phyloP scores from a whole-genome alignment of 2,888 invertebrate species.

The Lochmaea capreae region DNA sequence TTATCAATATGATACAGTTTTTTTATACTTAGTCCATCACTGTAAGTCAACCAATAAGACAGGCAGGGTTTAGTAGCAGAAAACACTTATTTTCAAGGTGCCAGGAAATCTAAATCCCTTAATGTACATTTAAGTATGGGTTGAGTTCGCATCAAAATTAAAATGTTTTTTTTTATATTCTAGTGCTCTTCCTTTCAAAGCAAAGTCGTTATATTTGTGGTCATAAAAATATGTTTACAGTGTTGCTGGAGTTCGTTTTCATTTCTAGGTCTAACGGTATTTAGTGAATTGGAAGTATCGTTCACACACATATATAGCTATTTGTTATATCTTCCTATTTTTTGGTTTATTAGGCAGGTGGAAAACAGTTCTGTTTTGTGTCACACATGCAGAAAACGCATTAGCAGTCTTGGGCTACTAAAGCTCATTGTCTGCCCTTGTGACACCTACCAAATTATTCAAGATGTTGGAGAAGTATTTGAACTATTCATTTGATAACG shows the following conservation, averaged over 20 bases:
- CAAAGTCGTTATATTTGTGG: neutral
- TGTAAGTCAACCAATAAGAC: neutral
- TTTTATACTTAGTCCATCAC: neutral
- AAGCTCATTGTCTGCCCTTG: too few relatives aligned
- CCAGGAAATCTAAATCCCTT: slow-evolving; percentile 50
- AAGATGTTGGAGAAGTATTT: too few relatives aligned
- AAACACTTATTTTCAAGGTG: slow-evolving; percentile 38
- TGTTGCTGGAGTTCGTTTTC: neutral
- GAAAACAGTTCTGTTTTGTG: too few relatives aligned
- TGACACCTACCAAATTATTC: too few relatives aligned
- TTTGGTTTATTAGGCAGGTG: too few relatives aligned
- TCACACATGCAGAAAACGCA: too few relatives aligned
- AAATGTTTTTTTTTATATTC: neutral
- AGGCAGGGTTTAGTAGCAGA: neutral
- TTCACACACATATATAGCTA: too few relatives aligned
- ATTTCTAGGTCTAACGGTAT: neutral
- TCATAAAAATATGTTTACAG: neutral
- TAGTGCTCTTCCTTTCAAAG: neutral
- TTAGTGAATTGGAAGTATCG: too few relatives aligned
- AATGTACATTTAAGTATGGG: slow-evolving; percentile 57
- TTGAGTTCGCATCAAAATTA: slow-evolving; percentile 1
- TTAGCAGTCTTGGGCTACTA: too few relatives aligned
- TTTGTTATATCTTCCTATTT: too few relatives aligned
- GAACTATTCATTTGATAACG: too few relatives aligned
- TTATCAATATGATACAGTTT: too few relatives aligned